Conservation (phyloP, 2,113 vertebrate species). For the Dunckerocampus dactyliophorus region DNA sequence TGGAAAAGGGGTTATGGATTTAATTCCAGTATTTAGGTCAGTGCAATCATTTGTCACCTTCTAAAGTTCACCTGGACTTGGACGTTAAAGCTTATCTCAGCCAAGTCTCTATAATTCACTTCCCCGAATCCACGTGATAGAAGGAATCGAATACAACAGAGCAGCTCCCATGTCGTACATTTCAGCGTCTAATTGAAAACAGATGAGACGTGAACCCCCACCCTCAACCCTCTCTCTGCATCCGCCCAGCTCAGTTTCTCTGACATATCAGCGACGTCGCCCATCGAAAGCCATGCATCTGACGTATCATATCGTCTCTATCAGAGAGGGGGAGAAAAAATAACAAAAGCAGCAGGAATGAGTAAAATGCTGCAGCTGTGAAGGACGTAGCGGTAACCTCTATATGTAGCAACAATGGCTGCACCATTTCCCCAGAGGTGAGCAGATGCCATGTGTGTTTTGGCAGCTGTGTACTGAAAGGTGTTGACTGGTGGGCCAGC, state of each 20-base stretch:
- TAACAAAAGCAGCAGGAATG: constrained; percentile 31
- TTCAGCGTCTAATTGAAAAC: constrained; percentile 72
- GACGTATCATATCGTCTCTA: constrained; percentile 43
- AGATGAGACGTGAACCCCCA: constrained; percentile 47
- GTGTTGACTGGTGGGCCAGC: constrained; percentile 53
- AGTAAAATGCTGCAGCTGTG: constrained; percentile 28
- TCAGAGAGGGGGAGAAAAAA: constrained; percentile 41
- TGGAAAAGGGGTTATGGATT: not conserved
- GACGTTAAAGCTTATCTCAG: constrained; percentile 13
- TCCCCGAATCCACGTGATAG: constrained; percentile 27
- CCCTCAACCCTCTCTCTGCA: constrained; percentile 48
- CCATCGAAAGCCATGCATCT: constrained; percentile 51
- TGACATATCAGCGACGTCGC: constrained; percentile 56
- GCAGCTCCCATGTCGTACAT: constrained; percentile 63
- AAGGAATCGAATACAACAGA: constrained; percentile 45
- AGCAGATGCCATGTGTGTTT: constrained; percentile 57
- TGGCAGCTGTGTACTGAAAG: constrained; percentile 53
- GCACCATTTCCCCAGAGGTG: constrained; percentile 57
- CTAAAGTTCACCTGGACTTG: constrained; percentile 48
- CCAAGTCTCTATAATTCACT: constrained; percentile 28
- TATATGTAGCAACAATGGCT: constrained; percentile 46
- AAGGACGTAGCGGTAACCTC: constrained; percentile 47
- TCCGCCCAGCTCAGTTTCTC: constrained; percentile 34
- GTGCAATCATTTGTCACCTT: not conserved
- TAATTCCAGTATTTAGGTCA: not conserved